Evolutionary conservation across 1,140 invertebrate genomes (phyloP).

Genomic region (Caenorhabditis brenneri): DNA sequence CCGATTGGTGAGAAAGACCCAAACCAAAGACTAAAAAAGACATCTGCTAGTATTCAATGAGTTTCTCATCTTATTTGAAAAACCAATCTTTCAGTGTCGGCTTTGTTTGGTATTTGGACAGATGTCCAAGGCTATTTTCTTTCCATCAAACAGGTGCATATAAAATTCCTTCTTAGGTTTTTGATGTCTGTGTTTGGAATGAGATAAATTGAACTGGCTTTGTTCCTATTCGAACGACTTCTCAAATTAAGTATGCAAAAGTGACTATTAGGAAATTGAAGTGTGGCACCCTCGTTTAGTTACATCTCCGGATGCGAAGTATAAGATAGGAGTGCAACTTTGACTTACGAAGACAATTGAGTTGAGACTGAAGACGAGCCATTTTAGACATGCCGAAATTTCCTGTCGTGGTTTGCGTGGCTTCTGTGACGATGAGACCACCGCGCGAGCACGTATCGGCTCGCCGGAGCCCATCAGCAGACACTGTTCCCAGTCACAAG

Average conservation of each 20-base stretch:
- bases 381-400: constrained; percentile 69
- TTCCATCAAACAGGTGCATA: background rate
- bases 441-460: constrained; percentile 45
- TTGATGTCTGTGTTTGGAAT: background rate
- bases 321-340: background rate
- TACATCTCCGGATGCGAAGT: constrained; percentile 31
- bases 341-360: constrained; percentile 71
- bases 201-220: background rate
- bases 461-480: constrained; percentile 52
- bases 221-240: background rate
- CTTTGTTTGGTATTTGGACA: constrained; percentile 1
- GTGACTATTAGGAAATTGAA: background rate
- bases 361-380: constrained; percentile 68
- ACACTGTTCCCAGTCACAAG: constrained; percentile 46
- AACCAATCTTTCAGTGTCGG: background rate
- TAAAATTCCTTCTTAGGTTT: constrained; percentile 1
- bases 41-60: background rate
- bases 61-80: background rate
- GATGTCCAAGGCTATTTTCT: background rate
- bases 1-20: constrained; percentile 1
- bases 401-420: constrained; percentile 65
- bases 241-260: background rate
- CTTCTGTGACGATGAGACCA: constrained; percentile 42
- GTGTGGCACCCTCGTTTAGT: background rate
- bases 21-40: background rate